Evolutionary conservation across 2,888 invertebrate species (phyloP).

Genomic region (Amphipoea oculea): DNA sequence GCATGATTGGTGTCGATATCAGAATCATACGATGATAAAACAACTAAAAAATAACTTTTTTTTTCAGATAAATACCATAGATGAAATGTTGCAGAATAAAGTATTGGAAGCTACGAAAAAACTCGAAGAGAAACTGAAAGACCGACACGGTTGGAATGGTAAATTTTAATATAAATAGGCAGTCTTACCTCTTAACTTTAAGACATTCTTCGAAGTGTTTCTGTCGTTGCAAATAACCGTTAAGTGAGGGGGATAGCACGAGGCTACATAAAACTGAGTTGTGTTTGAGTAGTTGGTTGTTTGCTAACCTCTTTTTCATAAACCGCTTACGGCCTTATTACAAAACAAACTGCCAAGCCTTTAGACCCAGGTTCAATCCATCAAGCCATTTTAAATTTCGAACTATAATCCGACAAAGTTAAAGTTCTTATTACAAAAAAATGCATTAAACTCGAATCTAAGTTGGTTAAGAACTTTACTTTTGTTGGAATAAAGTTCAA

Average conservation of each 20-base stretch:
- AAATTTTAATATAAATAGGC: neutral
- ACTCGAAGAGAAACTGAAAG: constrained; percentile 74
- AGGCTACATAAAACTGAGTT: neutral
- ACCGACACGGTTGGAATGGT: constrained; percentile 51
- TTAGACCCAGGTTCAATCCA: too few species aligned
- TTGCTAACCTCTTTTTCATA: neutral
- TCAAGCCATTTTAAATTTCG: too few species aligned
- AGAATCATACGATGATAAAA: neutral
- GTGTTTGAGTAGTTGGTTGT: neutral
- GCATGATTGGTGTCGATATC: neutral
- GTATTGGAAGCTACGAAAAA: constrained; percentile 71
- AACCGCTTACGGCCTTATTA: neutral
- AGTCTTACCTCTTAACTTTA: neutral
- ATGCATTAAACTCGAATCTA: too few species aligned
- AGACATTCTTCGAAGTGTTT: neutral
- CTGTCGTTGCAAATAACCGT: neutral
- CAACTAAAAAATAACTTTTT: neutral
- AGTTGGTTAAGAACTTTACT: too few species aligned
- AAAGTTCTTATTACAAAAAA: too few species aligned
- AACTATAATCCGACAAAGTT: too few species aligned
- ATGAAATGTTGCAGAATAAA: constrained; percentile 75
- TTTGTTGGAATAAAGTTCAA: neutral
- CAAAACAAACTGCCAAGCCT: neutral
- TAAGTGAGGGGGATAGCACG: neutral
- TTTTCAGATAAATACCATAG: constrained; percentile 78